phyloP scores from a whole-genome alignment of 2,888 invertebrate genomes.

The Thumatha senex region DNA sequence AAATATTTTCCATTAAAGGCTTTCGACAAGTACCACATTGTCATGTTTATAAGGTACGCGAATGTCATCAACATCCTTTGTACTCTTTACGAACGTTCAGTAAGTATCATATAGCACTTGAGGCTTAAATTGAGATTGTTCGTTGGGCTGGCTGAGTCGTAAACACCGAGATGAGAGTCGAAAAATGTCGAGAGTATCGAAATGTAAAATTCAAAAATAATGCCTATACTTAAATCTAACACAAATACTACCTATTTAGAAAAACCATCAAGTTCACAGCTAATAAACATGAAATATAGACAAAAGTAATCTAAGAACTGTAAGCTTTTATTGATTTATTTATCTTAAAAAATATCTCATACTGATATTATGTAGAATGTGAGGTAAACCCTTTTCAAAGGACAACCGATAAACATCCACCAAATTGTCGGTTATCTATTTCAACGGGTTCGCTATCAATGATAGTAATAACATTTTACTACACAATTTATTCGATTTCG shows the following conservation, averaged over 20 bases:
- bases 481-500: conserved; percentile 7
- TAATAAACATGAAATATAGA: no score
- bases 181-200: background rate
- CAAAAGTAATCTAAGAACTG: no score
- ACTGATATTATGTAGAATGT: no score
- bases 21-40: conserved; percentile 41
- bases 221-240: no score
- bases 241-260: no score
- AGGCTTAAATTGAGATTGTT: conserved; percentile 71
- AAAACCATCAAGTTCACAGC: no score
- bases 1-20: conserved; percentile 64
- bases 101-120: conserved; percentile 70
- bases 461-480: conserved; percentile 25
- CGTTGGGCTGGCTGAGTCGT: conserved; percentile 40
- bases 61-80: conserved; percentile 73
- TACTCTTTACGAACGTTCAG: conserved; percentile 52
- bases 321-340: no score
- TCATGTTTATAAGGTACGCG: conserved; percentile 63
- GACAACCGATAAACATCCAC: conserved; percentile 41
- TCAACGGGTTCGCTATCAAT: conserved; percentile 24
- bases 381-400: background rate
- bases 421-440: conserved; percentile 48
- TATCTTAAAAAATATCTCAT: no score
- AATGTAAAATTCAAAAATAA: background rate
- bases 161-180: background rate